Conservation (phyloP, 2,113 vertebrate genomes). For the Phaethon lepturus region DNA sequence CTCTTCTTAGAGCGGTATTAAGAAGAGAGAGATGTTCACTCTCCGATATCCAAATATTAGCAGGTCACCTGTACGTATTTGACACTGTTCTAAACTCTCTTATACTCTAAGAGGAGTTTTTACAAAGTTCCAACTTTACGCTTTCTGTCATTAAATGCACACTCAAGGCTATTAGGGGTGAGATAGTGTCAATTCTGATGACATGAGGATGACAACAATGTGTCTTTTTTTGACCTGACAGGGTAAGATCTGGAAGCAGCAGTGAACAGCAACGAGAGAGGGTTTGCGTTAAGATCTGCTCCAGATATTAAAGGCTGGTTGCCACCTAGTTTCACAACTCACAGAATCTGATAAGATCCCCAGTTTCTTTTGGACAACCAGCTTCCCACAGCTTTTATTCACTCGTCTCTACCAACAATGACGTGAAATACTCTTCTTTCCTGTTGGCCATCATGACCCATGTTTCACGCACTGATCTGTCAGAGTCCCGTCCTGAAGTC, state of each 20-base stretch:
- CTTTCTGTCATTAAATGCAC: background rate
- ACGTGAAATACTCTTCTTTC: background rate
- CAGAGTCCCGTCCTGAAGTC: background rate
- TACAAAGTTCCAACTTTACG: background rate
- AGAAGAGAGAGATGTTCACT: background rate
- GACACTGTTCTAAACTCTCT: background rate
- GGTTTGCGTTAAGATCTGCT: background rate
- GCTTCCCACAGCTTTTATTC: background rate
- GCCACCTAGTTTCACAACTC: background rate
- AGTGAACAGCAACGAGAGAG: background rate
- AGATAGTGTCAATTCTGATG: background rate
- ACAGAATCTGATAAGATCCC: background rate
- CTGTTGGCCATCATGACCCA: background rate
- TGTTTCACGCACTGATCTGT: background rate
- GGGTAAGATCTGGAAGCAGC: background rate
- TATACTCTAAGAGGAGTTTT: background rate
- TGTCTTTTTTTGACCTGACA: background rate
- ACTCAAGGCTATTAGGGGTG: background rate
- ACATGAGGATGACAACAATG: background rate
- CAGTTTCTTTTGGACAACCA: background rate
- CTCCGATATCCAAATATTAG: background rate
- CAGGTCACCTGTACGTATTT: rapidly evolving
- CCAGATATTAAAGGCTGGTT: background rate
- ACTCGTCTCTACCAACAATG: background rate
- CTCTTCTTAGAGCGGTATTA: background rate